phyloP scores from a whole-genome alignment of 2,888 invertebrate genomes.

The Dasypolia templi region DNA sequence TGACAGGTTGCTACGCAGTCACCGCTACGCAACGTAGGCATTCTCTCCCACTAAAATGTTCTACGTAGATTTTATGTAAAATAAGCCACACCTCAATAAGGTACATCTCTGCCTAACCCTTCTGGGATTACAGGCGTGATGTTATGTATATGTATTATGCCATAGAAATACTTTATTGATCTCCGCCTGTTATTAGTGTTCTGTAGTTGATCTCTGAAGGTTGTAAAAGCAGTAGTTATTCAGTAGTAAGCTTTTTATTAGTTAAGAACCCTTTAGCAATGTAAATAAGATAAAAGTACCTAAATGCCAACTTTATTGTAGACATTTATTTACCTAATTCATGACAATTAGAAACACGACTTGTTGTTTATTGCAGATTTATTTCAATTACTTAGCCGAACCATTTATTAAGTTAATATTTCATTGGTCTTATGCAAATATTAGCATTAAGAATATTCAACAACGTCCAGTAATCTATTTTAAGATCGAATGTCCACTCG shows the following conservation, averaged over 20 bases:
- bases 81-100: too few relatives aligned
- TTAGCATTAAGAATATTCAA: conserved; percentile 52
- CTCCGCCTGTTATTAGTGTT: too few relatives aligned
- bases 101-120: too few relatives aligned
- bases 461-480: conserved; percentile 68
- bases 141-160: too few relatives aligned
- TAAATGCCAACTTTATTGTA: background rate
- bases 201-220: background rate
- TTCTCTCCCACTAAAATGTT: background rate
- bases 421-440: conserved; percentile 51
- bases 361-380: conserved; percentile 42
- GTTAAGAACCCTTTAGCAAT: background rate
- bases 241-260: background rate
- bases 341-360: conserved; percentile 17
- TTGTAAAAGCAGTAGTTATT: background rate
- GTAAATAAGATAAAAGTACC: background rate
- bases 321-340: conserved; percentile 7
- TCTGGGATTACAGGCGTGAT: too few relatives aligned
- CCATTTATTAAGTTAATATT: conserved; percentile 44
- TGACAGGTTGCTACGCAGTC: conserved; percentile 4
- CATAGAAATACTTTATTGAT: background rate
- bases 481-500: conserved; percentile 68
- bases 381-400: conserved; percentile 9
- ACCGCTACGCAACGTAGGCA: background rate
- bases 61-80: background rate